Conservation (phyloP, 2,113 vertebrate genomes). For the Tricholaema leucomelas region DNA sequence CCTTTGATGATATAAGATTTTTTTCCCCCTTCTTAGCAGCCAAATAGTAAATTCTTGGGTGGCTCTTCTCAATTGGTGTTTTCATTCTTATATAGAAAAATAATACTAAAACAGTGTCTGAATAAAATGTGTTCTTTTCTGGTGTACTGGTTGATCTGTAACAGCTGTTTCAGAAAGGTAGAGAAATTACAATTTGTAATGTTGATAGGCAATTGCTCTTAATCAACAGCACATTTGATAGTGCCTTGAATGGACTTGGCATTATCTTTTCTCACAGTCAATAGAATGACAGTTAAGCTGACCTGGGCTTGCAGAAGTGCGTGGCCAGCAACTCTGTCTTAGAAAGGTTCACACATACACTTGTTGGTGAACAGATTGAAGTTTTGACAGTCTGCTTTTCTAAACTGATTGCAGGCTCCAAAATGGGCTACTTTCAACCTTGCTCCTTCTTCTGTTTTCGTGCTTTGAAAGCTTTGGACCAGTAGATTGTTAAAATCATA, state of each 20-base stretch:
- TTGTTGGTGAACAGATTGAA: neutral
- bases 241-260: neutral
- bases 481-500: neutral
- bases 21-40: neutral
- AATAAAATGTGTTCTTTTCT: slow-evolving; percentile 6
- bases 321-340: neutral
- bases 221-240: neutral
- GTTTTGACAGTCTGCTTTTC: neutral
- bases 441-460: neutral
- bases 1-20: neutral
- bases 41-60: neutral
- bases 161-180: neutral
- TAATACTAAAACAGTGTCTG: neutral
- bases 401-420: neutral
- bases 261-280: neutral
- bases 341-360: neutral
- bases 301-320: neutral
- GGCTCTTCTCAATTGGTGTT: neutral
- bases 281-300: neutral
- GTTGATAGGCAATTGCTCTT: neutral
- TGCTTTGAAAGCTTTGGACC: neutral
- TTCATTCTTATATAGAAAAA: neutral
- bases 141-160: neutral
- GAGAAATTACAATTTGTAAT: neutral
- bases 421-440: neutral